These are phyloP conservation scores for Leiothrix lutea DNA, from an alignment of 2,113 vertebrate genomes.

Conservation along the genomic window DNA sequence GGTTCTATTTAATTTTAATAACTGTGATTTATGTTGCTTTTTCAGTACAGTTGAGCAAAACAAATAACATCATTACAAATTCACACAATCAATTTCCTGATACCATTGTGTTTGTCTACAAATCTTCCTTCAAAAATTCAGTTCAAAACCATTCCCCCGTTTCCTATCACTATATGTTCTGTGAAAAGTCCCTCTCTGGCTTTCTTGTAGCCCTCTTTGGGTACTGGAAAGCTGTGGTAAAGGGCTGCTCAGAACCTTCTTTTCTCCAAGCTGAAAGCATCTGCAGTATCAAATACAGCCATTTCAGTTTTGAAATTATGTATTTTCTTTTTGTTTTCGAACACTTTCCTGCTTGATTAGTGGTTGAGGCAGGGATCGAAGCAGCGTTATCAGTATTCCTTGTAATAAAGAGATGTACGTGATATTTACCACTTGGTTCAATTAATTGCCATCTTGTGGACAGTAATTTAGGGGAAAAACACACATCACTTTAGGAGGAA, in stretches of 20 bases:
- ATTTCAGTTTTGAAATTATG: background rate
- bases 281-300: background rate
- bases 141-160: background rate
- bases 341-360: background rate
- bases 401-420: background rate
- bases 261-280: background rate
- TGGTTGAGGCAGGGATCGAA: background rate
- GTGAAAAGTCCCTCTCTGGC: background rate
- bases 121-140: background rate
- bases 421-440: background rate
- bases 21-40: constrained; percentile 1
- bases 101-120: constrained; percentile 4
- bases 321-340: background rate
- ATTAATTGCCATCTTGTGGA: background rate
- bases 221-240: background rate
- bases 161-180: background rate
- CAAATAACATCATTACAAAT: background rate
- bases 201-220: background rate
- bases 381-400: background rate
- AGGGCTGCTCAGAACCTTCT: background rate
- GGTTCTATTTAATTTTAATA: constrained; percentile 30
- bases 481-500: background rate
- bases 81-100: background rate
- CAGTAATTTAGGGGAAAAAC: background rate
- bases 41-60: constrained; percentile 12